Evolutionary conservation across 2,113 vertebrate species (phyloP).

Genomic region (Cariama cristata): DNA sequence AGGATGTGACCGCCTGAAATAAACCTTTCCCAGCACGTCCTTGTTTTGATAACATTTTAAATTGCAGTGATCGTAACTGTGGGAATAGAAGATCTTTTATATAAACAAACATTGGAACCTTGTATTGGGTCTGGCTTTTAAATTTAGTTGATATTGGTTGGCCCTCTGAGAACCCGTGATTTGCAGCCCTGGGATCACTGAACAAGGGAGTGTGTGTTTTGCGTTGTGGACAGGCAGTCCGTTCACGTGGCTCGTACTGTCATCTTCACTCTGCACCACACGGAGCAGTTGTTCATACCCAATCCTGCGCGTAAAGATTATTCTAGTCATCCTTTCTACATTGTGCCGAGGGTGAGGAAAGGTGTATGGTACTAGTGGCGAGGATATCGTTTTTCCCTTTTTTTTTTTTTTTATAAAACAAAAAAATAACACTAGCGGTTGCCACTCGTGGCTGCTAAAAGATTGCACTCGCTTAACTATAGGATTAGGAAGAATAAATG

Average conservation of each 20-base stretch:
- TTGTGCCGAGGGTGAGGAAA: neutral
- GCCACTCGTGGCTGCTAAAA: neutral
- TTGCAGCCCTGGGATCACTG: neutral
- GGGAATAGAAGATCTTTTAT: neutral
- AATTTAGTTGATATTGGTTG: neutral
- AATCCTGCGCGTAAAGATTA: neutral
- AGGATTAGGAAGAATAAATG: neutral
- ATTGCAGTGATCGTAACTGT: neutral
- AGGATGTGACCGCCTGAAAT: neutral
- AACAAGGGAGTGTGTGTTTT: rapidly evolving
- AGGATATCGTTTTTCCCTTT: neutral
- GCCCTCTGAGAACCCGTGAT: neutral
- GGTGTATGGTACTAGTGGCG: neutral
- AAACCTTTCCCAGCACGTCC: neutral
- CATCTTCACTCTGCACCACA: neutral
- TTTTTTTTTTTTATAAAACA: neutral
- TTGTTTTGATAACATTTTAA: neutral
- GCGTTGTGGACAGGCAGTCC: neutral
- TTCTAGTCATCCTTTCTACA: neutral
- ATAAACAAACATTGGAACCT: neutral
- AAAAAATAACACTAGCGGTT: neutral
- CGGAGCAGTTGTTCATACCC: neutral
- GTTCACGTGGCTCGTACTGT: neutral
- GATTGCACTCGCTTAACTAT: neutral
- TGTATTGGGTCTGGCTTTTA: neutral